A percentile compares a stretch with the other conserved stretches of the same genome.
Conservation (phyloP, 2,797 vertebrate genomes). For the Darevskia nairensis region DNA sequence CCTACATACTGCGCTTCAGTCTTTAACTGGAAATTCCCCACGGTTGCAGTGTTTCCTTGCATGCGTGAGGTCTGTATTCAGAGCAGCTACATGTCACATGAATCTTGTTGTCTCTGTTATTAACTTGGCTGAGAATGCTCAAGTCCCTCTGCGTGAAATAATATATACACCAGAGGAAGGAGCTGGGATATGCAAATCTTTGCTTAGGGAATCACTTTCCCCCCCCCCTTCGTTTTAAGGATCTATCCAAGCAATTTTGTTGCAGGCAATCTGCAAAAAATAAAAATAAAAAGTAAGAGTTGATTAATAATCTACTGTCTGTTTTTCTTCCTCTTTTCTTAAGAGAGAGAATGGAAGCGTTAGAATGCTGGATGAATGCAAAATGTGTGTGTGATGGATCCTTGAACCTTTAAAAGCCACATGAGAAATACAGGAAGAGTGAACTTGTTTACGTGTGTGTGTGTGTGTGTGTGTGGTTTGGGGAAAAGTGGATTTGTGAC, state of each 20-base stretch:
- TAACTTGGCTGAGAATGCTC: constrained; percentile 8
- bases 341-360: background rate
- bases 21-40: constrained; percentile 4
- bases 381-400: no score
- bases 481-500: no score
- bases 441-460: no score
- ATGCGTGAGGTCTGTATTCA: background rate
- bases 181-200: constrained; percentile 6
- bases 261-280: background rate
- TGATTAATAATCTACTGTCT: constrained; percentile 2
- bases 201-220: background rate
- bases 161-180: background rate
- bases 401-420: background rate
- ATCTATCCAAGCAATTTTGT: constrained; percentile 18
- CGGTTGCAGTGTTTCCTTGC: background rate
- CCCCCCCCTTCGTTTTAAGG: background rate
- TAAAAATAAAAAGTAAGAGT: background rate
- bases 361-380: background rate
- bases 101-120: constrained; percentile 19
- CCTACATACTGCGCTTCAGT: background rate
- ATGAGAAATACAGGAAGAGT: background rate
- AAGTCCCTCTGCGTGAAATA: constrained; percentile 13
- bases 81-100: background rate
- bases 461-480: background rate
- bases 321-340: background rate